Conservation (phyloP, 2,113 vertebrate genomes). For the Pomatorhinus ruficollis region DNA sequence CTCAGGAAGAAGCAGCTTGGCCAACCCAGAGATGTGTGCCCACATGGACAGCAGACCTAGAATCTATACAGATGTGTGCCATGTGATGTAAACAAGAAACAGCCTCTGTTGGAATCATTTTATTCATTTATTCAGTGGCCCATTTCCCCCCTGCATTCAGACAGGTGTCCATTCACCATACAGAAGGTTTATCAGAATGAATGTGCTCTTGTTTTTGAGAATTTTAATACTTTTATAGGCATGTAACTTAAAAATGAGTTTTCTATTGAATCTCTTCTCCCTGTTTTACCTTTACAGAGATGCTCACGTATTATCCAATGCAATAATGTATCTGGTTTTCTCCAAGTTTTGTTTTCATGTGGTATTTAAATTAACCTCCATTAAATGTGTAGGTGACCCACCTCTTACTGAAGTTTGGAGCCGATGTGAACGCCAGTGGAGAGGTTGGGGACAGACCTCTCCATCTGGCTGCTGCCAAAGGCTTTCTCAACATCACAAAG, state of each 20-base stretch:
- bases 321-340: neutral
- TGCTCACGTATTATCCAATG: neutral
- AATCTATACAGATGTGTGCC: too few relatives aligned
- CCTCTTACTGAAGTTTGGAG: slow-evolving; percentile 89
- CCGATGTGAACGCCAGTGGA: slow-evolving; percentile 88
- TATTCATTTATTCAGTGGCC: too few relatives aligned
- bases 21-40: too few relatives aligned
- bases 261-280: neutral
- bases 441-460: slow-evolving; percentile 94
- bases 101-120: too few relatives aligned
- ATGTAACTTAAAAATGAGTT: neutral
- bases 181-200: neutral
- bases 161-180: neutral
- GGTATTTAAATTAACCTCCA: neutral
- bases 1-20: too few relatives aligned
- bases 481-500: slow-evolving; percentile 84
- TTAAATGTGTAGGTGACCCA: slow-evolving; percentile 79
- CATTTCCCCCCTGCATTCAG: neutral
- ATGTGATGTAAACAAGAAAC: too few relatives aligned
- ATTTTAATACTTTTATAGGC: neutral
- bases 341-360: neutral
- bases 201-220: neutral
- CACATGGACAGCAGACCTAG: too few relatives aligned
- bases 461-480: slow-evolving; percentile 91
- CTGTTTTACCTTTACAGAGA: neutral